Evolutionary conservation across 2,797 vertebrate species (phyloP), one percentile per base, ranked within the genome.

Genomic region (Catostomus latipinnis): DNA sequence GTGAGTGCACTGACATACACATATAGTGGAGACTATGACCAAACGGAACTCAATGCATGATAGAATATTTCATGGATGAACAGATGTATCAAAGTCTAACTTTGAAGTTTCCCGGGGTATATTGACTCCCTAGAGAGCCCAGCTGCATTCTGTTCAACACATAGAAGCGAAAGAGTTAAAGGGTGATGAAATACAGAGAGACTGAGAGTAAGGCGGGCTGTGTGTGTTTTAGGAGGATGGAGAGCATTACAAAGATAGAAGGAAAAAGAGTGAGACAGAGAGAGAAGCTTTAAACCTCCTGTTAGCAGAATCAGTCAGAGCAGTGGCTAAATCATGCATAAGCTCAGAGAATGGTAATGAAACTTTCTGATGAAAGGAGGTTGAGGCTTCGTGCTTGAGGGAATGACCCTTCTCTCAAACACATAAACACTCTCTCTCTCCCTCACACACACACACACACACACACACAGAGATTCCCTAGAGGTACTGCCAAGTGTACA

Each of bases 311-410:
- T 79, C 71, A 68, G 74, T 84, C 68, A 76, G 81, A 79, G 73
- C 67, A 81, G 71, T 69, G 81, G 65, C 78, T 86, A 83, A 86
- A 86, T 86, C 68, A 81, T 86, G 81, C 69, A 78, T 83, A 83
- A 86, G 82, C 71, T 75, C 71, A 65, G 71, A 82, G 61, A 74
- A 78, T 56, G n/a, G 62, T 73, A 84, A 75, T 58, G 77, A 86
- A 60, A 74, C 11, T 65, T 72, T 34, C 56, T 48, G 57, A 81
- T 74, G 81, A 84, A 80, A 72, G 48, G 60, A 45, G 80, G 53
- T 62, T 22, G 63, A 56, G 52, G 14, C 53, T 70, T 60, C 1
- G 9, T 62, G 50, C 65, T 70, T 78, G 8, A 71, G 68, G 66
- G 52, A 49, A 63, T 72, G 60, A 6, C 82, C 34, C 34, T 34